Evolutionary conservation across 2,797 vertebrate species (phyloP), one percentile per base, ranked within the genome.

Genomic region (Bradypodion pumilum): DNA sequence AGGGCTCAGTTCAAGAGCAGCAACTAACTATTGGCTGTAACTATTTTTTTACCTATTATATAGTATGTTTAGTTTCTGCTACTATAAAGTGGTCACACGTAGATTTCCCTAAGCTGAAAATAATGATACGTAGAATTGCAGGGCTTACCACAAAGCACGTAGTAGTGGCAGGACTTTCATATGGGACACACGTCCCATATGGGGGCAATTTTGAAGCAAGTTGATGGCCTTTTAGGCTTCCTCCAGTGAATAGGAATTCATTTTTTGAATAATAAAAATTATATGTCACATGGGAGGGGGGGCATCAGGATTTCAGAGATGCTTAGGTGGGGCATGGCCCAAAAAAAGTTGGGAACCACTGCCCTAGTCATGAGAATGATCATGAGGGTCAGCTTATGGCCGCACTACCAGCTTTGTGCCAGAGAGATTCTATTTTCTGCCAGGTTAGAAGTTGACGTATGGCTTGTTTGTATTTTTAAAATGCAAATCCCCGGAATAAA

Each of bases 391-490:
- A 46, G 4, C 13, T 15, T 35, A 5, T 5, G 21, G 13, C 12
- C 63, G 42, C 29, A 49, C 59, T 37, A 37, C n/a, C 44, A 8
- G 4, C n/a, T 68, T 23, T 32, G 32, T 66, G 19, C 25, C 9
- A 8, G 25, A 3, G 19, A 37, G 29, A 25, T 12, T 16, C 44
- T 40, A 4, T 37, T 40, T 44, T 5, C 77, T 52, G 25, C 5
- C 19, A 32, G 27, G 0, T 56, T 21, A 5, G 19, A 32, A 27
- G 0, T 56, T 21, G 0, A 59, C 1, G 40, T 73, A 21, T 66
- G 81, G 75, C 84, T 86, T 82, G 79, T 15, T 5, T n/a, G 23
- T 74, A 27, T 0, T 3, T 63, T 62, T 83, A 87, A 88, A 81
- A n/a, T 19, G 23, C 32, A n/a, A 37, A 1, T 78, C 40, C n/a